Percentiles rank a stretch among this genome's conserved stretches.
Evolutionary conservation across 1,140 invertebrate genomes (phyloP).

Genomic region (Ostrea edulis): DNA sequence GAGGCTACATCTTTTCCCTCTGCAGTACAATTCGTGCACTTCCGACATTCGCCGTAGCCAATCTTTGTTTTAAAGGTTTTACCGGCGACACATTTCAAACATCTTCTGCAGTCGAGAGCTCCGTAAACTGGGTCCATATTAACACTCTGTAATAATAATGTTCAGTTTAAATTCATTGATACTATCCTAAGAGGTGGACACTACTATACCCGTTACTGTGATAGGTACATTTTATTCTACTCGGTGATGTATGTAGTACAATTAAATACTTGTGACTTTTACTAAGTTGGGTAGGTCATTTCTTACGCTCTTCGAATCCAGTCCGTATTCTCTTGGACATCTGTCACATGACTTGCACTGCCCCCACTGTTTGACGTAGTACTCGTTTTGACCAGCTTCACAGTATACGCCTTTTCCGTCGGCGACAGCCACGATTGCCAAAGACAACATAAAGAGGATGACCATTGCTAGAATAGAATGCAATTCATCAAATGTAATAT

Average conservation of each 20-base stretch:
- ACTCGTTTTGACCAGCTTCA: background rate
- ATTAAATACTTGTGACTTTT: no score
- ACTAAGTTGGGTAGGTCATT: background rate
- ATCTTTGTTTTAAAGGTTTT: background rate
- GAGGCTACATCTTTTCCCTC: background rate
- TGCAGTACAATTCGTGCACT: background rate
- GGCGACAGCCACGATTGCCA: background rate
- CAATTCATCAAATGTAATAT: no score
- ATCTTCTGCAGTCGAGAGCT: background rate
- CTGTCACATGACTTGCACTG: conserved; percentile 15
- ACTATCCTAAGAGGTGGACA: no score
- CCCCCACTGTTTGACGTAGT: conserved; percentile 9
- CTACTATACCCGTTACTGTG: no score
- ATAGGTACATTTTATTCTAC: no score
- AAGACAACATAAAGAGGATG: background rate
- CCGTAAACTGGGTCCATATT: background rate
- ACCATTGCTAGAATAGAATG: background rate
- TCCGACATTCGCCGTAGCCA: background rate
- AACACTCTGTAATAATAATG: background rate
- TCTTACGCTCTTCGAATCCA: background rate
- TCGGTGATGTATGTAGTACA: no score
- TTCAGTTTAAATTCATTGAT: no score
- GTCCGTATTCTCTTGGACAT: background rate
- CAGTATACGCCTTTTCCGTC: background rate
- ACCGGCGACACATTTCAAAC: background rate